Evolutionary conservation across 2,113 vertebrate species (phyloP), one percentile per base, ranked within the genome.

Genomic region (Cephalopholis sonnerati): DNA sequence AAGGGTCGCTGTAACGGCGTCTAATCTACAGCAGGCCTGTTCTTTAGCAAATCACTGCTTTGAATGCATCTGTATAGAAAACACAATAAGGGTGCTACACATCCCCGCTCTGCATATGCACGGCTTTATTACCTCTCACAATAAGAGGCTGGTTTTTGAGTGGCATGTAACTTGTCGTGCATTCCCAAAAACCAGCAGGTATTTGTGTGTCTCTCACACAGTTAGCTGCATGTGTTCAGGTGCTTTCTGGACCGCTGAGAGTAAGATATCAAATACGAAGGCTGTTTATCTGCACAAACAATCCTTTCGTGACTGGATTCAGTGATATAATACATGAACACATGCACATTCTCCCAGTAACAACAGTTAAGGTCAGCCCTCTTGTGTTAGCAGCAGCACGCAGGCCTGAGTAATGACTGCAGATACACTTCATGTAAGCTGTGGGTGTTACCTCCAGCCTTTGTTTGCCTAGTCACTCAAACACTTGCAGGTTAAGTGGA

Each of bases 1-100:
- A 64, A 87, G 93, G 94, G 93, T 94, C 90, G 94, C 90, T 91
- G 90, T 91, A 88, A 92, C 90, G 27, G 84, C 27, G 58, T 32
- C 83, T 94, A 93, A 94, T 93, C 93, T 89, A 79, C 87, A 82
- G 77, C 73, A 57, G 82, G 82, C 83, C 86, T 44, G 81, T 86
- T 93, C 81, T 83, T 84, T 67, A 67, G 72, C 15, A 12, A 59
- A 80, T 84, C 65, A 0, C 64, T 39, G 79, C 85, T 84, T 74
- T 82, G 39, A 78, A 81, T 65, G 70, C 32, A 7, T 77, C 59
- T 87, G 76, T 72, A 82, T 57, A 32, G 69, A 7, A 22, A 70
- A 59, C 84, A 91, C 91, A 93, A 91, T 82, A 32, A 63, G 20
- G 80, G 82, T 72, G 88, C 69, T n/a, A 82, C 63, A 87, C 86